Evolutionary conservation across 1,140 invertebrate species (phyloP), one percentile per base, ranked within the genome.

Genomic region (Mesaphorura yosii): DNA sequence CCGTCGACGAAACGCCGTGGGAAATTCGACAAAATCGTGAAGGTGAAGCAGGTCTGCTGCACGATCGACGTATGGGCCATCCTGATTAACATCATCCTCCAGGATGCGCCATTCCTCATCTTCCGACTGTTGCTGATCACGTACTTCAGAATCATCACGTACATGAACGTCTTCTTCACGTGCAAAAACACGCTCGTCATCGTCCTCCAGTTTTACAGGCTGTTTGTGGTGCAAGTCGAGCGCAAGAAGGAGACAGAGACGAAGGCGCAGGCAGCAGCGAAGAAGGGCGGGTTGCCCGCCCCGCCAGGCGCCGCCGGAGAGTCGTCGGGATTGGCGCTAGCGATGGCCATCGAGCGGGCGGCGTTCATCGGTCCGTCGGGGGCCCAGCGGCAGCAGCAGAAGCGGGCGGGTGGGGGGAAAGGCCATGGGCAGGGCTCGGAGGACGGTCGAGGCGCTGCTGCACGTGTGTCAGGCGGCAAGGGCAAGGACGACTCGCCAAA

Each of bases 131-230:
- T 89, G 15, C 79, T 91, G 15, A 91, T 92, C 22, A 76, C 82
- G 1, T 81, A 89, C 59, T 91, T 87, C 65, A 76, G 80, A 51
- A 88, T 91, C 19, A 82, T 91, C 42, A 89, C 83, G 63, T 91
- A 91, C 65, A 89, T 89, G 79, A 92, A 91, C 63, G 70, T 91
- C 45, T 93, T 92, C 68, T 91, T 93, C 69, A 91, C 88, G 58
- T 88, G 86, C 68, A 86, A 89, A 66, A 89, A 89, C 63, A 86
- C 83, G 1, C 70, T 89, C 62, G 88, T 91, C 4, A 91, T 91
- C 55, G 66, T 88, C 1, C 70, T 92, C 0, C 84, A 91, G 64
- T 72, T 90, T 34, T 91, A 91, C 63, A 71, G 88, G 17, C 72
- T 90, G 0, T 82, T 87, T 60, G 86, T 91, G 0, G 79, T 90